phyloP scores from a whole-genome alignment of 53 echinoderm and acorn worm species.

The Henricia sp. region DNA sequence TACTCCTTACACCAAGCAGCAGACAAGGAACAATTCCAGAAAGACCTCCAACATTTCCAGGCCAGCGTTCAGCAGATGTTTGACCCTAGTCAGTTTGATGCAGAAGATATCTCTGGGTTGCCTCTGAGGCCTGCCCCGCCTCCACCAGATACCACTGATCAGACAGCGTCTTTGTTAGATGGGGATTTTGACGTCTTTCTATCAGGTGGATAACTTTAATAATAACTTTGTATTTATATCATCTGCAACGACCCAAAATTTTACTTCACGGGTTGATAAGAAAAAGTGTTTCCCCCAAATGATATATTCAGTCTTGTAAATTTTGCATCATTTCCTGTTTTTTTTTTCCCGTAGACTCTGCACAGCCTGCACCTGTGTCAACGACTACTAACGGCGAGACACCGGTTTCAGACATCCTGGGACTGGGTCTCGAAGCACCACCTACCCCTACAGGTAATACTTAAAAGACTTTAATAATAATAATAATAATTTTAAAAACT shows the following conservation, averaged over 20 bases:
- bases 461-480: too few relatives aligned
- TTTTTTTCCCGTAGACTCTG: not conserved
- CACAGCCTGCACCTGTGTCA: not conserved
- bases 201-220: too few relatives aligned
- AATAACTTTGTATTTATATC: too few relatives aligned
- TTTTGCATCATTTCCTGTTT: not conserved
- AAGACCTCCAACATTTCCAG: slow-evolving; percentile 81
- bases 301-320: too few relatives aligned
- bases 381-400: not conserved
- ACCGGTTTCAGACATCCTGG: slow-evolving; percentile 29
- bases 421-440: slow-evolving; percentile 28
- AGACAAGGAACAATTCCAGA: slow-evolving; percentile 41
- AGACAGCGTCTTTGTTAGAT: slow-evolving; percentile 72
- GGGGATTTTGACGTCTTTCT: slow-evolving; percentile 76
- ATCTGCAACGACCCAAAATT: too few relatives aligned
- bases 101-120: slow-evolving; percentile 33
- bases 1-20: slow-evolving; percentile 24
- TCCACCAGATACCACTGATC: slow-evolving; percentile 39
- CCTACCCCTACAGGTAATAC: too few relatives aligned
- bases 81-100: slow-evolving; percentile 74
- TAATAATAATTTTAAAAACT: too few relatives aligned
- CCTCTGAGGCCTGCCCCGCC: slow-evolving; percentile 32
- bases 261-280: too few relatives aligned
- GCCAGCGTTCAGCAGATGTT: slow-evolving; percentile 90
- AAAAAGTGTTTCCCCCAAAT: too few relatives aligned